Evolutionary conservation across 2,888 invertebrate genomes (phyloP).

Genomic region (Brachyptera risi): DNA sequence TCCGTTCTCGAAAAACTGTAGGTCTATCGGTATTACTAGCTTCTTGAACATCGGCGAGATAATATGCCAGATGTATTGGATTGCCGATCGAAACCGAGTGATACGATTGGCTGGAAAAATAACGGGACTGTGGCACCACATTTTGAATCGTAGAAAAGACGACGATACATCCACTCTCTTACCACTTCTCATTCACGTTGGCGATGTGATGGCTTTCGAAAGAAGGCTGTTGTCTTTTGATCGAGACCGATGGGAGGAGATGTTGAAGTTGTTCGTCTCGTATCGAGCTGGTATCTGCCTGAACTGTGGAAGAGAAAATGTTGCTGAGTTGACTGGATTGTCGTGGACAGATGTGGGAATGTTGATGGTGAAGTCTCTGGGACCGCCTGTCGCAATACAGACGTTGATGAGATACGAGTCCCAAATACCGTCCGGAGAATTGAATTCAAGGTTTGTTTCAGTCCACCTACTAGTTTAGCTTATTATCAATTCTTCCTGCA

Average conservation of each 20-base stretch:
- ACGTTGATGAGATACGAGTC: conserved; percentile 54
- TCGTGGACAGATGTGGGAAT: conserved; percentile 59
- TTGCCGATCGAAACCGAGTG: conserved; percentile 46
- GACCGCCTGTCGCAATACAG: conserved; percentile 53
- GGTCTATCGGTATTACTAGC: neutral
- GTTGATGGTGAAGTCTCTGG: conserved; percentile 57
- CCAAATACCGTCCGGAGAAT: conserved; percentile 53
- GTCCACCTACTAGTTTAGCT: too few relatives aligned
- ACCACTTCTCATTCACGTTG: conserved; percentile 57
- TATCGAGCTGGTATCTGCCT: conserved; percentile 57
- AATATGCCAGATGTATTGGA: conserved; percentile 10
- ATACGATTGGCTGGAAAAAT: conserved; percentile 54
- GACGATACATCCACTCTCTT: conserved; percentile 46
- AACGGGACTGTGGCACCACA: conserved; percentile 61
- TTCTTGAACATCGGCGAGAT: conserved; percentile 15
- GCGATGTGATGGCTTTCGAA: conserved; percentile 54
- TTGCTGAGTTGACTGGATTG: conserved; percentile 48
- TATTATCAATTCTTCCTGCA: too few relatives aligned
- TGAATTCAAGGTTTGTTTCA: conserved; percentile 48
- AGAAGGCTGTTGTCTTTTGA: conserved; percentile 53
- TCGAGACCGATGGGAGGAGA: conserved; percentile 56
- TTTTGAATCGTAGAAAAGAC: conserved; percentile 50
- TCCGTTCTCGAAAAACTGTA: conserved; percentile 18
- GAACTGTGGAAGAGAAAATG: conserved; percentile 54
- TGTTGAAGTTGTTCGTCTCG: conserved; percentile 52